These are phyloP conservation scores for Jaculus jaculus DNA, from an alignment of 2,113 vertebrate genomes.

Conservation along the genomic window DNA sequence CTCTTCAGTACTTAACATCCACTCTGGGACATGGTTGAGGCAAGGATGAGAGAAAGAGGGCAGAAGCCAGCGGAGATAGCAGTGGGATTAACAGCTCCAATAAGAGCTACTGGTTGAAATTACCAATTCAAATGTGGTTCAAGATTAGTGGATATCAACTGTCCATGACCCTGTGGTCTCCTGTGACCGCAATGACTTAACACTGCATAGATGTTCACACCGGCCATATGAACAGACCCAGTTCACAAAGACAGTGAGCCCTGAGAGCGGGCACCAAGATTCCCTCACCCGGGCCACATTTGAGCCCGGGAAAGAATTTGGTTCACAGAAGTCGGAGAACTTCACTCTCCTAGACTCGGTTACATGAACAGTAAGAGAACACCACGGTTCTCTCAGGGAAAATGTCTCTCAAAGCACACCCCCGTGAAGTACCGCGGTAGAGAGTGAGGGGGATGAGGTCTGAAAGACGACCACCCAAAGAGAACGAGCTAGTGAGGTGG, in stretches of 20 bases:
- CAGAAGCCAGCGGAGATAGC: rapidly evolving
- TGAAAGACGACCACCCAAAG: neutral
- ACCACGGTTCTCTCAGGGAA: neutral
- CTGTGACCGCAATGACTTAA: neutral
- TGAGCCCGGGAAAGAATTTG: neutral
- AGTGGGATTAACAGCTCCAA: neutral
- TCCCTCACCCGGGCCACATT: neutral
- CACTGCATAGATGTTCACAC: neutral
- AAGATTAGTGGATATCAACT: neutral
- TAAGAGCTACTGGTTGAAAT: neutral
- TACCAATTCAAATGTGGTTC: neutral
- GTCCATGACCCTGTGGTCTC: neutral
- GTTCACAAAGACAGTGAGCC: neutral
- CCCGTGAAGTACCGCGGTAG: no score
- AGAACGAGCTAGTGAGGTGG: no score
- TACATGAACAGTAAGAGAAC: neutral
- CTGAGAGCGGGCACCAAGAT: neutral
- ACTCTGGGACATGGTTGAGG: neutral
- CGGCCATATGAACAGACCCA: neutral
- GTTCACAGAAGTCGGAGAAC: neutral
- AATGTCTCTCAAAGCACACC: neutral
- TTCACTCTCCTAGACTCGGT: neutral
- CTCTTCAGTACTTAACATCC: neutral
- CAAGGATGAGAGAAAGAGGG: no score
- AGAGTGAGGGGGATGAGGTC: neutral